Conservation (phyloP, 2,113 vertebrate species). For the Gallinago paraguaiae region DNA sequence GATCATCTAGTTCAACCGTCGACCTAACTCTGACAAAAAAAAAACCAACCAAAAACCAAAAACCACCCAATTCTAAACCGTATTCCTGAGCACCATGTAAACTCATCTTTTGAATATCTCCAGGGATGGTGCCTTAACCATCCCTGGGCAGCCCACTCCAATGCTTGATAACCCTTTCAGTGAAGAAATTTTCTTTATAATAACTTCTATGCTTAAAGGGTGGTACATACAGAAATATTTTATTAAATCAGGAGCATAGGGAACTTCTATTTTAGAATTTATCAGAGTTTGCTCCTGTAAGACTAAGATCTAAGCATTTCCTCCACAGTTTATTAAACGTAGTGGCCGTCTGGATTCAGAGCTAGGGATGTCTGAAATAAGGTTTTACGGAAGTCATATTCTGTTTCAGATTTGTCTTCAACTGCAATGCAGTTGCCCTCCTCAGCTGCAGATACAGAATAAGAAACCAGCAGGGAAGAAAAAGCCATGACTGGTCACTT, state of each 20-base stretch:
- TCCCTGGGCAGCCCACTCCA: too few species aligned
- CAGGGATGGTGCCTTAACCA: too few species aligned
- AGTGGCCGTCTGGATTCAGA: background rate
- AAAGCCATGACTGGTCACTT: background rate
- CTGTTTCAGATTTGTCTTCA: background rate
- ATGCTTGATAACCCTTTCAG: too few species aligned
- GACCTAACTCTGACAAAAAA: too few species aligned
- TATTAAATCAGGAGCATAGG: background rate
- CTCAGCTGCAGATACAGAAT: background rate
- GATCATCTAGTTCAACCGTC: too few species aligned
- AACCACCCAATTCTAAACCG: too few species aligned
- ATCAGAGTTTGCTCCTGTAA: background rate
- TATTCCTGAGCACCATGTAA: too few species aligned
- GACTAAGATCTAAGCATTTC: background rate
- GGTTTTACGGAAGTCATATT: background rate
- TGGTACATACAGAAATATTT: background rate
- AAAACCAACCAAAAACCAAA: too few species aligned
- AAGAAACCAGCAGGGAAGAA: background rate
- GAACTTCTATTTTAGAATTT: background rate
- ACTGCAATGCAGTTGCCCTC: background rate
- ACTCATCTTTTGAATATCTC: too few species aligned
- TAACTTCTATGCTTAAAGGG: background rate
- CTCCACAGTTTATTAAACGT: background rate
- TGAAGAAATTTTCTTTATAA: background rate
- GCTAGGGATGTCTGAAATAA: background rate